phyloP scores from a whole-genome alignment of 2,888 invertebrate genomes.

The Lacanobia wlatinum region DNA sequence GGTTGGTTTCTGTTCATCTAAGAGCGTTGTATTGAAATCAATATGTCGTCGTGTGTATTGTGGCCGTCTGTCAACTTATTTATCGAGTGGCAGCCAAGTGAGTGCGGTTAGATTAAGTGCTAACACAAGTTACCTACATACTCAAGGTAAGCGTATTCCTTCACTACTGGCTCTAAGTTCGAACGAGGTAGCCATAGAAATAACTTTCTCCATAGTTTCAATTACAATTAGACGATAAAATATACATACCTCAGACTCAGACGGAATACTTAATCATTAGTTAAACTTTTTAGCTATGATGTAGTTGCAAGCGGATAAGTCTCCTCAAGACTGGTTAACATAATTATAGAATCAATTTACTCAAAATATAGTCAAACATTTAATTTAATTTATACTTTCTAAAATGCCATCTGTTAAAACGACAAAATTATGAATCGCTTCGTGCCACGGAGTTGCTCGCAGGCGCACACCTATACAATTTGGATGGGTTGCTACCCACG shows the following conservation, averaged over 20 bases:
- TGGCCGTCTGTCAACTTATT: conserved; percentile 41
- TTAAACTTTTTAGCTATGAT: conserved; percentile 4
- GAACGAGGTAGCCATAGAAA: conserved; percentile 17
- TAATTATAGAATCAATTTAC: conserved; percentile 32
- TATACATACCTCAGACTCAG: conserved; percentile 8
- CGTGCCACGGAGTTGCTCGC: conserved; percentile 10
- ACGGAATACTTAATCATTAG: conserved; percentile 14
- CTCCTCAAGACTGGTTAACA: conserved; percentile 1
- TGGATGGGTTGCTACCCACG: conserved; percentile 74
- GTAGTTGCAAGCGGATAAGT: neutral
- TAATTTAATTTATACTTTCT: conserved; percentile 61
- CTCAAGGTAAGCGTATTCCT: conserved; percentile 57
- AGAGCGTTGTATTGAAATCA: conserved; percentile 25
- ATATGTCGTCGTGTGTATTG: conserved; percentile 12
- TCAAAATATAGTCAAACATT: conserved; percentile 49
- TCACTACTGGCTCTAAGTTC: conserved; percentile 32
- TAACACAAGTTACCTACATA: conserved; percentile 68
- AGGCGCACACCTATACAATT: conserved; percentile 64
- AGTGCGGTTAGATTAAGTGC: conserved; percentile 55
- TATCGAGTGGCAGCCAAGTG: conserved; percentile 59
- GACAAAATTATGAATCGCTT: conserved; percentile 49
- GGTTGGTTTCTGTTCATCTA: neutral
- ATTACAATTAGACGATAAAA: conserved; percentile 41
- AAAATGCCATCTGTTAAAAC: conserved; percentile 57
- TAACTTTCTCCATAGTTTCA: conserved; percentile 51